Conservation (phyloP, 2,797 vertebrate species). For the Cetoscarus ocellatus region DNA sequence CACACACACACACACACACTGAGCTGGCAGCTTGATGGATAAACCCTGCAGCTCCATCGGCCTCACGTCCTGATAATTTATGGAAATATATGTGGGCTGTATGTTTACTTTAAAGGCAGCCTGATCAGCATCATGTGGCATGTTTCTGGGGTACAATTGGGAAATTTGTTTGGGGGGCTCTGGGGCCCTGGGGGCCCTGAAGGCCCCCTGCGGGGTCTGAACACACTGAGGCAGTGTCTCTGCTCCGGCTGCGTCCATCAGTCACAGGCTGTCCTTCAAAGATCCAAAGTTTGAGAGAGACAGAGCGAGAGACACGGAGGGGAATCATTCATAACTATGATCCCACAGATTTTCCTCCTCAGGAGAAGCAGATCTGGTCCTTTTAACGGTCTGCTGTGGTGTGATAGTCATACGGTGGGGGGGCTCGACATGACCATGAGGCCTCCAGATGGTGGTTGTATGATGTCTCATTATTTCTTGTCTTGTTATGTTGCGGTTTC, state of each 20-base stretch:
- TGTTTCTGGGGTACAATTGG: slow-evolving; percentile 74
- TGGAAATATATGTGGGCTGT: slow-evolving; percentile 53
- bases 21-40: slow-evolving; percentile 12
- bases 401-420: too few relatives aligned
- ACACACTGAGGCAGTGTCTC: slow-evolving; percentile 74
- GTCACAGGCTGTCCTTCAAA: slow-evolving; percentile 61
- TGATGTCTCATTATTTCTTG: too few relatives aligned
- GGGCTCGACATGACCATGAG: too few relatives aligned
- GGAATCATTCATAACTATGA: slow-evolving; percentile 27
- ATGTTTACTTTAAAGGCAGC: slow-evolving; percentile 67
- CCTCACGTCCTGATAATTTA: slow-evolving; percentile 48
- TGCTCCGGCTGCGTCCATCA: slow-evolving; percentile 65
- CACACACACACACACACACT: neutral
- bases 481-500: too few relatives aligned
- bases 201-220: slow-evolving; percentile 58
- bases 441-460: too few relatives aligned
- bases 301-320: slow-evolving; percentile 1
- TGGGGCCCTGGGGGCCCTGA: slow-evolving; percentile 35
- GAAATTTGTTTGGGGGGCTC: slow-evolving; percentile 72
- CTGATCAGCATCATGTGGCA: slow-evolving; percentile 72
- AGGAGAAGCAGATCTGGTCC: neutral
- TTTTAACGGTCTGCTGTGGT: too few relatives aligned
- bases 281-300: neutral
- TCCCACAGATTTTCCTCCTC: slow-evolving; percentile 2
- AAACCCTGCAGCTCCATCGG: slow-evolving; percentile 29